A percentile compares a stretch with the other conserved stretches of the same genome.
Evolutionary conservation across 2,113 vertebrate genomes (phyloP).

Genomic region (Dasyprocta punctata): DNA sequence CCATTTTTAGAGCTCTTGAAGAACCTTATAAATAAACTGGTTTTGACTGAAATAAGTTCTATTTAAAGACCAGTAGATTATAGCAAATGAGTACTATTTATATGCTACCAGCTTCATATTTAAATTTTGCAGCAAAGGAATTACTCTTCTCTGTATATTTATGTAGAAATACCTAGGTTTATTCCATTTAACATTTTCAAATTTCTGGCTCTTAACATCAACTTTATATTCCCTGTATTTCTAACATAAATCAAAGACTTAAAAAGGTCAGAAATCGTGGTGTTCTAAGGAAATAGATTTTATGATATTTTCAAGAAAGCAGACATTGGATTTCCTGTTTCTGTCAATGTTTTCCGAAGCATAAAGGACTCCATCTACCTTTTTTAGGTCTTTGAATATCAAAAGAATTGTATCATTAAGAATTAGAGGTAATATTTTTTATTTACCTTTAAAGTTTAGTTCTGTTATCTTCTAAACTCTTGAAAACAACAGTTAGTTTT

Average conservation of each 20-base stretch:
- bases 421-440: conserved; percentile 7
- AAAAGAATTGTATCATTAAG: conserved; percentile 39
- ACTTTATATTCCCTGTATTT: conserved; percentile 5
- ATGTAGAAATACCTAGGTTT: background rate
- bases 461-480: background rate
- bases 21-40: background rate
- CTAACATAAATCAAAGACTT: background rate
- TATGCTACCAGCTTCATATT: background rate
- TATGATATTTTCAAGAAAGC: conserved; percentile 22
- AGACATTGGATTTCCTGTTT: background rate
- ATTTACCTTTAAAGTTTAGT: conserved; percentile 31
- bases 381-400: background rate
- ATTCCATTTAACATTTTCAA: background rate
- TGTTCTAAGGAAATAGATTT: conserved; percentile 17
- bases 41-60: conserved; percentile 29
- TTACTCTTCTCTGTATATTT: conserved; percentile 4
- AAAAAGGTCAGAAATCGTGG: background rate
- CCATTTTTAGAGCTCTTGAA: background rate
- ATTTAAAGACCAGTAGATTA: conserved; percentile 33
- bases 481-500: background rate
- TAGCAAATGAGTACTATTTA: background rate
- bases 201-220: background rate
- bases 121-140: background rate
- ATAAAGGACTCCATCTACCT: background rate
- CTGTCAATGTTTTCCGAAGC: background rate